Conservation (phyloP, 2,888 invertebrate genomes). For the Eristalis pertinax region DNA sequence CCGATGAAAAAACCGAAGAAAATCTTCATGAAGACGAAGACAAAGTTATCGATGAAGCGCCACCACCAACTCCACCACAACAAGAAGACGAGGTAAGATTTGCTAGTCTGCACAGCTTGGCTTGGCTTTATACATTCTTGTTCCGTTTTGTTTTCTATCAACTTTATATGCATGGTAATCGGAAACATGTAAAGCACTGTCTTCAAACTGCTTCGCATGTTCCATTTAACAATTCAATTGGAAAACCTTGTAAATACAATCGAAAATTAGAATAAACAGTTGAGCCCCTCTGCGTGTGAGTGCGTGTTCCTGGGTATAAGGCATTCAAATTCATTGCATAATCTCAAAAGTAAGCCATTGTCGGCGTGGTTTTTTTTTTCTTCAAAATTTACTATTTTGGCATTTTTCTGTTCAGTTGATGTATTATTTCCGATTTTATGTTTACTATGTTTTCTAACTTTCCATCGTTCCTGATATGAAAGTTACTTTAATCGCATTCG, state of each 20-base stretch:
- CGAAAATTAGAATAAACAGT: not conserved
- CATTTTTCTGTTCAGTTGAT: conserved; percentile 3
- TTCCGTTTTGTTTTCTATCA: conserved; percentile 7
- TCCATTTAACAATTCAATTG: conserved; percentile 18
- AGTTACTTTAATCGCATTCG: conserved; percentile 52
- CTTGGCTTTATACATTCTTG: conserved; percentile 41
- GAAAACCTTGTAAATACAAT: conserved; percentile 40
- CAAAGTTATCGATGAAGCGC: conserved; percentile 5
- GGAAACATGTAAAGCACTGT: conserved; percentile 22
- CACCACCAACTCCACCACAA: not conserved
- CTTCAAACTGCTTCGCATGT: conserved; percentile 33
- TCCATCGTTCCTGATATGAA: conserved; percentile 36
- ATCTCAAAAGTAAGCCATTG: conserved; percentile 80
- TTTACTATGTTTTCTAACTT: conserved; percentile 11
- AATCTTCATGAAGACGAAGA: not conserved
- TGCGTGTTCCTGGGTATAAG: conserved; percentile 53
- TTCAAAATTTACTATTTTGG: conserved; percentile 14
- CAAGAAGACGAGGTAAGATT: conserved; percentile 50
- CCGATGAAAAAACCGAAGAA: conserved; percentile 12
- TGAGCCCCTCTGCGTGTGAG: conserved; percentile 20
- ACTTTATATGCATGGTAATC: conserved; percentile 36
- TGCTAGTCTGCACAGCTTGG: conserved; percentile 49
- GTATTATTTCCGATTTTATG: conserved; percentile 28
- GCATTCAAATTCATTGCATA: conserved; percentile 64
- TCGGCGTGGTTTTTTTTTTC: conserved; percentile 77